Evolutionary conservation across 2,797 vertebrate species (phyloP).

Genomic region (Platalea minor): DNA sequence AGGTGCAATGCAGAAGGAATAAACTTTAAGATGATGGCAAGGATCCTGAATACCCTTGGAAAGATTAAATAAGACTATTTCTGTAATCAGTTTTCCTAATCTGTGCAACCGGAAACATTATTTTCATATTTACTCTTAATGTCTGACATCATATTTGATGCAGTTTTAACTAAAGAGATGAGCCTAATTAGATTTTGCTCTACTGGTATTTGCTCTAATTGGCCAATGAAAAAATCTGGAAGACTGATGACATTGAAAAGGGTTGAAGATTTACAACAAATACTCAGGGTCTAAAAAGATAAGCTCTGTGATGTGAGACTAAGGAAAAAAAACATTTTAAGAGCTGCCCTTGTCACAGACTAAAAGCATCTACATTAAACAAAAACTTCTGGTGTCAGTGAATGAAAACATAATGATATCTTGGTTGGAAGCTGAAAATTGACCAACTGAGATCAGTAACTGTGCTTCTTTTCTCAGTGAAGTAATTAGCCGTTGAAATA

Average conservation of each 20-base stretch:
- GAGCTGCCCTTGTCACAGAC: not conserved
- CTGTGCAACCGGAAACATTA: not conserved
- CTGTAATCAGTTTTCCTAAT: not conserved
- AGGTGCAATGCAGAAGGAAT: not conserved
- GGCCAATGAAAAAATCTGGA: not conserved
- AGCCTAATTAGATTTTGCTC: not conserved
- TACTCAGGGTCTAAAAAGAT: not conserved
- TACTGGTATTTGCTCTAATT: not conserved
- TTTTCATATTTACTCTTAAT: not conserved
- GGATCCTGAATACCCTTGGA: not conserved
- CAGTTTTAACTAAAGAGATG: not conserved
- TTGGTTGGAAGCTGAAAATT: not conserved
- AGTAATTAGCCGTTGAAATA: not conserved
- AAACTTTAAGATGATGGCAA: not conserved
- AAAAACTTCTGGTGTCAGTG: not conserved
- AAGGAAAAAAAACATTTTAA: not conserved
- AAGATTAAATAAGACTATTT: not conserved
- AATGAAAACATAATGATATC: not conserved
- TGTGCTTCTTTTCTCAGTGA: not conserved
- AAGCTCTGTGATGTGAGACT: not conserved
- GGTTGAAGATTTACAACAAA: not conserved
- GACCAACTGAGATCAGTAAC: not conserved
- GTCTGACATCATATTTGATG: not conserved
- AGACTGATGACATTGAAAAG: not conserved
- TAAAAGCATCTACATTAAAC: not conserved